Evolutionary conservation across 2,113 vertebrate species (phyloP).

Genomic region (Nettapus auritus): DNA sequence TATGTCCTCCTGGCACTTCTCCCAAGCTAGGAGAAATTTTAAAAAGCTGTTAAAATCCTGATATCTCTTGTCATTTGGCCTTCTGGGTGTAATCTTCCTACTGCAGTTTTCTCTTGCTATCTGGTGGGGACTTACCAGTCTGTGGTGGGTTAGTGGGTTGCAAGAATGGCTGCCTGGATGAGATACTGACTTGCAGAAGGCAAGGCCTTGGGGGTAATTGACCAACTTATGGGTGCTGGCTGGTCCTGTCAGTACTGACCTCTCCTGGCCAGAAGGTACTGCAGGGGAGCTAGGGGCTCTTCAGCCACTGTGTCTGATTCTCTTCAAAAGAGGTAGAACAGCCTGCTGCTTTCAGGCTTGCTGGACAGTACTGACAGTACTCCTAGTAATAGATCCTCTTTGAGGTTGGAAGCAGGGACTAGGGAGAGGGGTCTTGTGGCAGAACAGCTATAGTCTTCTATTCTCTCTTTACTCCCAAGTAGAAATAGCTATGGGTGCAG

Average conservation of each 20-base stretch:
- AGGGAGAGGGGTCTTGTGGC: fast-evolving
- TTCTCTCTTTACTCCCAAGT: too few species aligned
- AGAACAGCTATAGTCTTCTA: too few species aligned
- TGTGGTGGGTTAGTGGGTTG: neutral
- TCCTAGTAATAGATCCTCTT: too few species aligned
- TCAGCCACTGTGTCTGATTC: fast-evolving
- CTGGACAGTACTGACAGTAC: neutral
- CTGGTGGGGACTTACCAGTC: neutral
- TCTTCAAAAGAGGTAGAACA: neutral
- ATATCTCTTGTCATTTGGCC: neutral
- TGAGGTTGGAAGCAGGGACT: fast-evolving
- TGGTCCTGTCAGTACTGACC: neutral
- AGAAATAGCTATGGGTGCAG: too few species aligned
- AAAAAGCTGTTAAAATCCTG: neutral
- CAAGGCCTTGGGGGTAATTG: neutral
- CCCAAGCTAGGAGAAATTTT: neutral
- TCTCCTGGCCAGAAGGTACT: neutral
- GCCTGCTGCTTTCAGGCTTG: neutral
- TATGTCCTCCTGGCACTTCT: neutral
- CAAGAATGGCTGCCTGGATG: neutral
- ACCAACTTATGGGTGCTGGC: neutral
- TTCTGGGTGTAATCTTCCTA: neutral
- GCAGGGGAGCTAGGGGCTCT: neutral
- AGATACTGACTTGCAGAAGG: neutral
- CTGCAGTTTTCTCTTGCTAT: neutral